These are phyloP conservation scores for Apeira syringaria DNA, from an alignment of 2,888 invertebrate species.

Conservation along the genomic window DNA sequence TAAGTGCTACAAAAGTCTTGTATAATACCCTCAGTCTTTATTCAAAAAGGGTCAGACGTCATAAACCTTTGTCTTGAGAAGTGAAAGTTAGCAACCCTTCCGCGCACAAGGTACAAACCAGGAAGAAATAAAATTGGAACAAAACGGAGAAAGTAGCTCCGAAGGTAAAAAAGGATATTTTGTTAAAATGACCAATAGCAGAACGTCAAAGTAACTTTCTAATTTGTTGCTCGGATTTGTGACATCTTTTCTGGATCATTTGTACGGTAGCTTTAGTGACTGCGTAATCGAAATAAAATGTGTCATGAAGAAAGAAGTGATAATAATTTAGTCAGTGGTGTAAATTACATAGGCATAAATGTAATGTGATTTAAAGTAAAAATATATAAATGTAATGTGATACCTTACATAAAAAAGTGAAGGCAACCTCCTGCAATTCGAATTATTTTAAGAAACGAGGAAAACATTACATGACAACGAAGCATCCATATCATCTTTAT, in stretches of 20 bases:
- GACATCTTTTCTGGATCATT: slow-evolving; percentile 55
- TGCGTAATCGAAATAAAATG: slow-evolving; percentile 23
- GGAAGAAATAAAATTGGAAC: slow-evolving; percentile 74
- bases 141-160: slow-evolving; percentile 77
- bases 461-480: slow-evolving; percentile 13
- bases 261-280: slow-evolving; percentile 58
- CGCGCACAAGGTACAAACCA: slow-evolving; percentile 65
- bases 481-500: slow-evolving; percentile 27
- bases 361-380: background rate
- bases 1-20: slow-evolving; percentile 21
- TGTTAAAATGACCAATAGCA: slow-evolving; percentile 63
- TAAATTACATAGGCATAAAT: background rate
- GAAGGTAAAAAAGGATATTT: slow-evolving; percentile 62
- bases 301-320: no score
- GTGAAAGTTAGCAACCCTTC: slow-evolving; percentile 77
- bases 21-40: slow-evolving; percentile 22
- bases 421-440: slow-evolving; percentile 20
- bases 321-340: background rate
- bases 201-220: slow-evolving; percentile 64
- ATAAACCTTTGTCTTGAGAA: slow-evolving; percentile 59
- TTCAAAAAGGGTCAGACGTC: slow-evolving; percentile 23
- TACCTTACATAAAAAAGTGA: slow-evolving; percentile 7
- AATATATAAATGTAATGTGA: background rate
- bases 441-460: slow-evolving; percentile 4
- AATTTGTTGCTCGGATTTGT: slow-evolving; percentile 64